phyloP scores from a whole-genome alignment of 2,113 vertebrate species.

The Dicaeum eximium region DNA sequence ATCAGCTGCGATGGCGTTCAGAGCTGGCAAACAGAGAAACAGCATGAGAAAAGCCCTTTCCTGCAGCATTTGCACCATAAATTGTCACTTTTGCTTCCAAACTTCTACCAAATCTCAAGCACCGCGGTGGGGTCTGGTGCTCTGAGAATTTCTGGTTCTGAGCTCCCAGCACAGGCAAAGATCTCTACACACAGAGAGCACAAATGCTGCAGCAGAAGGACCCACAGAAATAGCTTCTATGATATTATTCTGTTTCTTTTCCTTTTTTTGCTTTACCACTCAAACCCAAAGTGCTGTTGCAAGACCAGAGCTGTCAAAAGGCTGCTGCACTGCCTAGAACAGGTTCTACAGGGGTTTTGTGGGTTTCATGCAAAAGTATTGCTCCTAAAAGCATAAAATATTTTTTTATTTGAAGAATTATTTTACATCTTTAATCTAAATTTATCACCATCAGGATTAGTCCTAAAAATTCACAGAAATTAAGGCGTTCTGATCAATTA shows the following conservation, averaged over 20 bases:
- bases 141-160: neutral
- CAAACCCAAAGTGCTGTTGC: neutral
- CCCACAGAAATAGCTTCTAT: neutral
- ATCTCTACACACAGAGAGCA: neutral
- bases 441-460: neutral
- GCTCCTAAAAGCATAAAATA: neutral
- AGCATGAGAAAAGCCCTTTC: constrained; percentile 69
- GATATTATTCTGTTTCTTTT: neutral
- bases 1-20: constrained; percentile 66
- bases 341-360: neutral
- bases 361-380: neutral
- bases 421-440: neutral
- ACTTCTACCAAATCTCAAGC: neutral
- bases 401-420: neutral
- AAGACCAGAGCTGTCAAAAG: neutral
- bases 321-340: neutral
- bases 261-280: neutral
- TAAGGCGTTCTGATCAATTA: neutral
- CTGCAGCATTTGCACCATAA: constrained; percentile 37
- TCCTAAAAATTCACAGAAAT: neutral
- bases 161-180: neutral
- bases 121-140: neutral
- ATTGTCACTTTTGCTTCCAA: neutral
- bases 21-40: constrained; percentile 73
- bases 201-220: neutral